These are phyloP conservation scores for Martes flavigula DNA, from an alignment of 2,797 vertebrate species.

Conservation along the genomic window DNA sequence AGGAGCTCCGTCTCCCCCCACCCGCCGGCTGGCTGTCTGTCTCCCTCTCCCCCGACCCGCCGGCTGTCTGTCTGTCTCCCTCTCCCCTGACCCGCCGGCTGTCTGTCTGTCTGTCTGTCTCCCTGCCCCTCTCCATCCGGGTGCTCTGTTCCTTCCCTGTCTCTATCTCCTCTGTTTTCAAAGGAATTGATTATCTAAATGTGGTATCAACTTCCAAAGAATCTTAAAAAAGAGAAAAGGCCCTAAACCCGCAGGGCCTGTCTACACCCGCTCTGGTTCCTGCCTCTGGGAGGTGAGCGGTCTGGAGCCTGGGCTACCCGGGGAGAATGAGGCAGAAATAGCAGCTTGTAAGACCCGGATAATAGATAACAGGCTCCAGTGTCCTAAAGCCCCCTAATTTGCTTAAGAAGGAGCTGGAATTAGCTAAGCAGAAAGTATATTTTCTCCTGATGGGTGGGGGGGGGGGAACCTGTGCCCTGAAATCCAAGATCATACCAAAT, in stretches of 20 bases:
- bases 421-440: background rate
- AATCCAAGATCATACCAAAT: background rate
- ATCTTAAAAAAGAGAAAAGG: background rate
- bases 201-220: background rate
- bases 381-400: background rate
- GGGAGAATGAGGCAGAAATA: background rate
- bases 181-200: background rate
- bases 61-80: background rate
- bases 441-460: background rate
- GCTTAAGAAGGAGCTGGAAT: background rate
- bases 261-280: background rate
- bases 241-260: background rate
- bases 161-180: background rate
- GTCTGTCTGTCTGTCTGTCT: background rate
- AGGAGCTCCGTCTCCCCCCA: rapidly evolving
- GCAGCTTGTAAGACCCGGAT: background rate
- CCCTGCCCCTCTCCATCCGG: background rate
- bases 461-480: background rate
- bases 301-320: too few relatives aligned
- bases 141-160: background rate
- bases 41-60: rapidly evolving
- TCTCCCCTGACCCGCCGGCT: background rate
- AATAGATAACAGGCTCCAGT: background rate
- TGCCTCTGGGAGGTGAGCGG: background rate
- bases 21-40: background rate